These are phyloP conservation scores for Pelobates cultripes DNA, from an alignment of 2,797 vertebrate genomes.

Conservation along the genomic window DNA sequence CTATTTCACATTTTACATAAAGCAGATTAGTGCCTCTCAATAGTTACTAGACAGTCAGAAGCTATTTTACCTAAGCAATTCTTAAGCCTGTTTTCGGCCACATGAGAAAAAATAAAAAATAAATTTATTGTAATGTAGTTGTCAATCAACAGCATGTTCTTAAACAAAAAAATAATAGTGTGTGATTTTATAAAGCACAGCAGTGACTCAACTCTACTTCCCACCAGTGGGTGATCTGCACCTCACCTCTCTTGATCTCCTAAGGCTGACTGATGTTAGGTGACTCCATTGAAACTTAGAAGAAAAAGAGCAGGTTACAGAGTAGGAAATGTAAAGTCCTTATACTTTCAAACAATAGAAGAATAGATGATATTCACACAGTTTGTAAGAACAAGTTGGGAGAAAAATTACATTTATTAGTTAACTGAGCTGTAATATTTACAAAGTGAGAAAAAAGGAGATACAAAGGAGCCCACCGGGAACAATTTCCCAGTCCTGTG, in stretches of 20 bases:
- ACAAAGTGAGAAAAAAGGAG: no score
- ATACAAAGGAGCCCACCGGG: no score
- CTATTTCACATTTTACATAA: no score
- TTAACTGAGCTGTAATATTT: no score
- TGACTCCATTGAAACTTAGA: neutral
- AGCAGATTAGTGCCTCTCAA: no score
- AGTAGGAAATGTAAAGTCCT: neutral
- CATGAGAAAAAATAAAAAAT: no score
- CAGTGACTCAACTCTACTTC: neutral
- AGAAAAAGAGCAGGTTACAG: neutral
- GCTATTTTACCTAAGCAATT: no score
- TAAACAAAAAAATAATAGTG: neutral
- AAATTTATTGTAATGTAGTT: neutral
- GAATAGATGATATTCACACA: neutral
- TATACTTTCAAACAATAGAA: neutral
- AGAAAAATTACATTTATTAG: neutral
- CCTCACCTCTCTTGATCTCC: neutral
- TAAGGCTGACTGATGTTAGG: neutral
- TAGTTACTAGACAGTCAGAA: no score
- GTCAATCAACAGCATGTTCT: neutral
- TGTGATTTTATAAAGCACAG: neutral
- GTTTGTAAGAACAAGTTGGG: neutral
- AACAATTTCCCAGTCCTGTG: no score
- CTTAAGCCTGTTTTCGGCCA: no score
- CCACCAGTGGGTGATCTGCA: neutral